Evolutionary conservation across 2,888 invertebrate species (phyloP).

Genomic region (Eurytoma adleriae): DNA sequence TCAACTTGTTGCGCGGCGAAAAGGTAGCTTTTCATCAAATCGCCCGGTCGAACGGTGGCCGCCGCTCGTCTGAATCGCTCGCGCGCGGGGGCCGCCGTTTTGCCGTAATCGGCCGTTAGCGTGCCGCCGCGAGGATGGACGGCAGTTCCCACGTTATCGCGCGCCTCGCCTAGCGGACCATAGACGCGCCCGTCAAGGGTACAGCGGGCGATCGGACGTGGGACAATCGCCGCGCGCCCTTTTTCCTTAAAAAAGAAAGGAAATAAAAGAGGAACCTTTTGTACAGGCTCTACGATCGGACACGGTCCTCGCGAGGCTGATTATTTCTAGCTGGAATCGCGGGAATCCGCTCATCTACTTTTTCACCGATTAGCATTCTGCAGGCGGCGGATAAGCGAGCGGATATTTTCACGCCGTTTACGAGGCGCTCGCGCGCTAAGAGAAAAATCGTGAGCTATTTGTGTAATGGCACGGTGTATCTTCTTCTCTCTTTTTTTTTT

Average conservation of each 20-base stretch:
- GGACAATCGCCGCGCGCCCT: conserved; percentile 5
- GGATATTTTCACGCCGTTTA: no score
- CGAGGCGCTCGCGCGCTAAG: no score
- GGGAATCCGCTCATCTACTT: no score
- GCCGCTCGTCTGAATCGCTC: conserved; percentile 1
- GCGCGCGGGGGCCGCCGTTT: conserved; percentile 10
- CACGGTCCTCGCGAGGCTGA: no score
- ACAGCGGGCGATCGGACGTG: conserved; percentile 34
- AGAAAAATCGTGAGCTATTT: no score
- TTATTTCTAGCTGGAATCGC: no score
- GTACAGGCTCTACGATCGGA: no score
- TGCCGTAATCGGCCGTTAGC: conserved; percentile 44
- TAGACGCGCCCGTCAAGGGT: neutral
- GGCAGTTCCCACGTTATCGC: conserved; percentile 53
- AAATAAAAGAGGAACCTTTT: no score
- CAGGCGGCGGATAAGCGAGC: no score
- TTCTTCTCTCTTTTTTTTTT: neutral
- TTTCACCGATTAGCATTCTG: no score
- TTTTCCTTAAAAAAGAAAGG: no score
- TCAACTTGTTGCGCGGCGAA: neutral
- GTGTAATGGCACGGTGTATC: neutral
- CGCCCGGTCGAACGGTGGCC: conserved; percentile 1
- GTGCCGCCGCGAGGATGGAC: conserved; percentile 34
- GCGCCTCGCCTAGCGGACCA: conserved; percentile 14
- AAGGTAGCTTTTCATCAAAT: conserved; percentile 26